These are phyloP conservation scores for Conistra vaccinii DNA, from an alignment of 2,888 invertebrate genomes.

Conservation along the genomic window DNA sequence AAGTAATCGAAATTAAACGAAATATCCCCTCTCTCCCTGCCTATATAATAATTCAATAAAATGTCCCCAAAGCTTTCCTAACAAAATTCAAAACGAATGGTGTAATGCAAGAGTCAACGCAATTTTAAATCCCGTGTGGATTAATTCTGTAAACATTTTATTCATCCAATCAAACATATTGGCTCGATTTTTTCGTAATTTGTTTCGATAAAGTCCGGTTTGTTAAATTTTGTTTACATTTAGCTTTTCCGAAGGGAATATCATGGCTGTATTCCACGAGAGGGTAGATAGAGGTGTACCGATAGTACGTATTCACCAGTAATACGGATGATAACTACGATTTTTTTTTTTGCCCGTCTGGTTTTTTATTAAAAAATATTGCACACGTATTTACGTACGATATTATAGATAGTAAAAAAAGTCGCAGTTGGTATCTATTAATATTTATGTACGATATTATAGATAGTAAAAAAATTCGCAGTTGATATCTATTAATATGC, in stretches of 20 bases:
- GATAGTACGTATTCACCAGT: neutral
- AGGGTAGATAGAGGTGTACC: neutral
- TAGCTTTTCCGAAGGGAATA: neutral
- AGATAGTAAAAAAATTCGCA: too few species aligned
- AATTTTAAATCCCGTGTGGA: constrained; percentile 33
- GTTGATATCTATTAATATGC: too few species aligned
- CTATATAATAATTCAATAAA: constrained; percentile 25
- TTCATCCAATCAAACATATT: constrained; percentile 39
- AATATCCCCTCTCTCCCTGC: constrained; percentile 2
- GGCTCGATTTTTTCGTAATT: constrained; percentile 31
- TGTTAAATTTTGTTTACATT: neutral
- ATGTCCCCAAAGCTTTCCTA: constrained; percentile 12
- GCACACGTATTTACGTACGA: too few species aligned
- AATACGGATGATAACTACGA: too few species aligned
- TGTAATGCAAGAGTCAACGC: constrained; percentile 30
- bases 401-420: too few species aligned
- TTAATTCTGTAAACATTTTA: constrained; percentile 48
- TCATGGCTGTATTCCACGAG: too few species aligned
- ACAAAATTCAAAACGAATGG: constrained; percentile 20
- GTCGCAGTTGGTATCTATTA: too few species aligned
- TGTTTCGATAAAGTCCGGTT: constrained; percentile 12
- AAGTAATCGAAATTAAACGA: constrained; percentile 37
- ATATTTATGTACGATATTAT: too few species aligned
- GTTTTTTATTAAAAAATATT: too few species aligned
- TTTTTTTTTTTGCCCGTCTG: too few species aligned